Base-by-base conservation (phyloP, 2,888 invertebrate species). In the Torymus aiolomorphi region DNA sequence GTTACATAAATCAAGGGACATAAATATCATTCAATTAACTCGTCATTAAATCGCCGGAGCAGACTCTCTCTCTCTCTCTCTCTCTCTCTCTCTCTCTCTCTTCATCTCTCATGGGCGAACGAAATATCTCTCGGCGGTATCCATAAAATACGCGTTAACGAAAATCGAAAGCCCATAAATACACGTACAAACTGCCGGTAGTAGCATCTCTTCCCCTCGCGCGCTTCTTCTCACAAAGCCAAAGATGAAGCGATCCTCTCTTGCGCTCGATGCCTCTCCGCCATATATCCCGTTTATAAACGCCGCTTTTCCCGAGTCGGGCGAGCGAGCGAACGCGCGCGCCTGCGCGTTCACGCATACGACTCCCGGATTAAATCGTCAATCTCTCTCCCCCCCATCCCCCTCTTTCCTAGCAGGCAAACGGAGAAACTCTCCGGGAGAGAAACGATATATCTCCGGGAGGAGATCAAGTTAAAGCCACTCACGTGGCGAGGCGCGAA, bases 11-110 rank as follows among this genome's bases (percentile, higher is more conserved):
- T 51, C 63, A 54, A n/a, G 59, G 2, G 14, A 54, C 77, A 51
- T 62, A 72, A 78, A 75, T 78, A 81, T 78, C 78, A 81, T 75
- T 81, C 74, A 81, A 81, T 81, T 81, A 78, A 75, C 81, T 76
- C 80, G 63, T 80, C 81, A 75, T 78, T 74, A 78, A 78, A 71
- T 70, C 71, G 72, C 51, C 31, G 12, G 24, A 4, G 24, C 65
- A 20, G 14, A 42, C 63, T 24, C 2, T 14, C 56, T 66, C 72
- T 80, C 72, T 80, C 76, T 62, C 75, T n/a, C 63, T 8, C 42
- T 8, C 42, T 8, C 56, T 24, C 2, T 14, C 56, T 66, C 56
- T 18, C 31, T 70, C 72, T 80, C 72, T 14, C 56, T 66, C 56
- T 18, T 18, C 63, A 66, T 80, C 72, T 42, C 42, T 42, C 42